Evolutionary conservation across 2,888 invertebrate species (phyloP).

Genomic region (Saturnia japonica): DNA sequence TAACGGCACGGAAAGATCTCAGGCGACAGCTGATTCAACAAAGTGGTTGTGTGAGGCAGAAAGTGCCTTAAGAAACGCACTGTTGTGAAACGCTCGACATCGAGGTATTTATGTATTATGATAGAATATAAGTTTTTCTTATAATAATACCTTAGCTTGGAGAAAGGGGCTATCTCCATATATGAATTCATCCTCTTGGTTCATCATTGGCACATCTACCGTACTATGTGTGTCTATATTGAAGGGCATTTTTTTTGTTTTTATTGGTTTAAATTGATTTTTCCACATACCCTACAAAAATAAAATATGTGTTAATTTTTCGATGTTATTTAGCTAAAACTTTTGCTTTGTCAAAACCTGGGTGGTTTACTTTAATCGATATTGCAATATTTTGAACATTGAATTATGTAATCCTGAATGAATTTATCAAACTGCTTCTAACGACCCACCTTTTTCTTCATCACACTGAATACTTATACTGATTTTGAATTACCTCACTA

Average conservation of each 20-base stretch:
- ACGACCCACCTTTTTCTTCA: no score
- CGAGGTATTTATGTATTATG: background rate
- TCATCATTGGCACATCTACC: constrained; percentile 89
- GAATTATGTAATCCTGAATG: background rate
- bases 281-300: constrained; percentile 84
- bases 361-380: background rate
- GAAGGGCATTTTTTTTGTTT: constrained; percentile 85
- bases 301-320: background rate
- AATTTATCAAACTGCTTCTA: no score
- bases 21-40: no score
- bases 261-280: constrained; percentile 81
- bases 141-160: constrained; percentile 55
- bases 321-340: background rate
- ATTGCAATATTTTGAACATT: no score
- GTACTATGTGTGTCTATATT: constrained; percentile 76
- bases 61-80: no score
- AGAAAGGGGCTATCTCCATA: constrained; percentile 59
- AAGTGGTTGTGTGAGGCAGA: no score
- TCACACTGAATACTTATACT: no score
- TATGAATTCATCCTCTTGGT: constrained; percentile 73
- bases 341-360: constrained; percentile 17
- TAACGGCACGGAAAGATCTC: no score
- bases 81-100: no score
- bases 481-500: no score
- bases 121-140: constrained; percentile 11